phyloP scores from a whole-genome alignment of 2,113 vertebrate species.

The Baryphthengus martii region DNA sequence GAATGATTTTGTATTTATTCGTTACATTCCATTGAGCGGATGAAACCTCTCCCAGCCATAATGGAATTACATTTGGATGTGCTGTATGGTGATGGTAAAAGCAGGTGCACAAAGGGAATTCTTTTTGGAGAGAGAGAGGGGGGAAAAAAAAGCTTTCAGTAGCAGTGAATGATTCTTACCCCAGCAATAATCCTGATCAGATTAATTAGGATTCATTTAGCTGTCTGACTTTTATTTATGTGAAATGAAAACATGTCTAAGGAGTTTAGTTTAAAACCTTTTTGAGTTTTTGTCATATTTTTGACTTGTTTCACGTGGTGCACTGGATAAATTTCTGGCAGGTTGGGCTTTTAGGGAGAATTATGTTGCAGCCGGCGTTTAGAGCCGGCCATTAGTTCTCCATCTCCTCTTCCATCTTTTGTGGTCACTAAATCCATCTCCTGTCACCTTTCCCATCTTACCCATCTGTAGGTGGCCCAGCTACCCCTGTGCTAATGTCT shows the following conservation, averaged over 20 bases:
- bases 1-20: not conserved
- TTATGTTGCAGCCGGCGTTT: not conserved
- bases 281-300: not conserved
- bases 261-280: not conserved
- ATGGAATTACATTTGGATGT: not conserved
- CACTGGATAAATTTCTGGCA: not conserved
- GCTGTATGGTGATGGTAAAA: not conserved
- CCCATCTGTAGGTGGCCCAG: not conserved
- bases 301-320: not conserved
- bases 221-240: not conserved
- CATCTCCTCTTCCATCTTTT: not conserved
- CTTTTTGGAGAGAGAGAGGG: not conserved
- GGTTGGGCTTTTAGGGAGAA: not conserved
- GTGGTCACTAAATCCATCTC: not conserved
- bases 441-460: not conserved
- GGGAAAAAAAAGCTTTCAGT: not conserved
- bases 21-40: not conserved
- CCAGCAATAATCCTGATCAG: not conserved
- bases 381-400: not conserved
- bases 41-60: not conserved
- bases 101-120: constrained; percentile 14
- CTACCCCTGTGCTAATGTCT: not conserved
- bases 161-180: not conserved
- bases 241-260: not conserved
- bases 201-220: constrained; percentile 21